Evolutionary conservation across 2,113 vertebrate species (phyloP), one percentile per base, ranked within the genome.

Genomic region (Zosterops pallidus): DNA sequence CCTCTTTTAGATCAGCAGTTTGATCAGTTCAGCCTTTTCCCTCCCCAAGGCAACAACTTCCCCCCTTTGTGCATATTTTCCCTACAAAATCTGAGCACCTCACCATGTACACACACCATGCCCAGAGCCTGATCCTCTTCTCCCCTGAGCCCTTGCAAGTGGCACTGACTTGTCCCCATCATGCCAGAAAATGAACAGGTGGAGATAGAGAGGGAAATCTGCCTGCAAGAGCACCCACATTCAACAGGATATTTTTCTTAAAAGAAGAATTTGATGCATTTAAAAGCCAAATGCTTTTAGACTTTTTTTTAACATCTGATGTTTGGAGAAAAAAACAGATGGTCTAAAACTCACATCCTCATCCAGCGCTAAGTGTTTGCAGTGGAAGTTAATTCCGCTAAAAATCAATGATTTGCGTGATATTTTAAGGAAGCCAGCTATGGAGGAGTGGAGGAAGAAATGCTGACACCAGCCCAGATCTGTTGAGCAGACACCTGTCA

Each of bases 41-140:
- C 84, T 97, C 96, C 98, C 98, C 97, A 97, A 96, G 97, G 97
- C 98, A 98, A 98, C 97, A 97, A 97, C 95, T 92, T 96, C 62
- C 83, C 95, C 67, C 31, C 52, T 90, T 93, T 91, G 94, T 94
- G 83, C 77, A 50, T 63, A 52, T 93, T 94, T 95, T 52, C 55
- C 68, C 71, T 47, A 47, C 5, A 9, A 78, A 82, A 87, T 75
- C 47, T 14, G 69, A 92, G 69, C 6, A 9, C 42, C 31, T 81
- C 60, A 16, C 75, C 3, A 1, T 18, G 71, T 39, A 19, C 9
- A 5, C 16, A 21, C 2, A 11, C 0, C 10, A 29, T 70, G 37
- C 44, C 5, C 35, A 46, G 55, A 91, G 50, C 41, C 39, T 14
- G 29, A 12, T 7, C 17, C 55, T 24, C 50, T 37, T 55, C 60